Evolutionary conservation across 2,888 invertebrate genomes (phyloP).

Genomic region (Drosophila rellima): DNA sequence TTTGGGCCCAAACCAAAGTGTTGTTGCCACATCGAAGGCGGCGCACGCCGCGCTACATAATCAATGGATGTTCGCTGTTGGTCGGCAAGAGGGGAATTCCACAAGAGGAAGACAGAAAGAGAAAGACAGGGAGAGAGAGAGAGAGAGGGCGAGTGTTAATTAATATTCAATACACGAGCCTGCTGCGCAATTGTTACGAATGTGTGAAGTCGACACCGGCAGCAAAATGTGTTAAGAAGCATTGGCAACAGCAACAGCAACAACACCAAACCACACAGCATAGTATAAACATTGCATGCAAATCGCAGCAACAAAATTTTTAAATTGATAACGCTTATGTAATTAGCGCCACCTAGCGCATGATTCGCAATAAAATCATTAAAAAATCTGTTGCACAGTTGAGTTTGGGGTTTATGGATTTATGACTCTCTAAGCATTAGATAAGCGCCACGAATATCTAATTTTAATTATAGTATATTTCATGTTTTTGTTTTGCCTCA

Average conservation of each 20-base stretch:
- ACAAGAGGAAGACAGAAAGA: conserved; percentile 1
- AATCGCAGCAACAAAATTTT: conserved; percentile 45
- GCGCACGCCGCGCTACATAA: conserved; percentile 60
- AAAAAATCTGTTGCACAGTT: conserved; percentile 29
- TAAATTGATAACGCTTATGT: conserved; percentile 63
- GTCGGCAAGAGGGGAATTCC: not conserved
- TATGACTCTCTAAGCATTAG: conserved; percentile 32
- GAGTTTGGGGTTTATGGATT: conserved; percentile 9
- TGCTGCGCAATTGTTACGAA: conserved; percentile 80
- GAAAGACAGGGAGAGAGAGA: not conserved
- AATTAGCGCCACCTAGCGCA: conserved; percentile 63
- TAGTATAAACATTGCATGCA: conserved; percentile 61
- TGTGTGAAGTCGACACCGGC: conserved; percentile 68
- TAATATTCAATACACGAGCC: conserved; percentile 74
- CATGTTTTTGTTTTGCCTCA: not conserved
- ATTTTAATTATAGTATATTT: conserved; percentile 3
- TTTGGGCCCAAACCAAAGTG: conserved; percentile 26
- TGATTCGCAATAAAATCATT: conserved; percentile 41
- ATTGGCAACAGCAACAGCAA: conserved; percentile 30
- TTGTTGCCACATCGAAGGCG: conserved; percentile 48
- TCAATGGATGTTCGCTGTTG: conserved; percentile 42
- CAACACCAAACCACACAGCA: conserved; percentile 16
- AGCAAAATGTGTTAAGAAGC: conserved; percentile 68
- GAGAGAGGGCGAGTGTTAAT: conserved; percentile 51
- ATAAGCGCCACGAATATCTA: conserved; percentile 41